Evolutionary conservation across 2,797 vertebrate species (phyloP).

Genomic region (Xenops minutus): DNA sequence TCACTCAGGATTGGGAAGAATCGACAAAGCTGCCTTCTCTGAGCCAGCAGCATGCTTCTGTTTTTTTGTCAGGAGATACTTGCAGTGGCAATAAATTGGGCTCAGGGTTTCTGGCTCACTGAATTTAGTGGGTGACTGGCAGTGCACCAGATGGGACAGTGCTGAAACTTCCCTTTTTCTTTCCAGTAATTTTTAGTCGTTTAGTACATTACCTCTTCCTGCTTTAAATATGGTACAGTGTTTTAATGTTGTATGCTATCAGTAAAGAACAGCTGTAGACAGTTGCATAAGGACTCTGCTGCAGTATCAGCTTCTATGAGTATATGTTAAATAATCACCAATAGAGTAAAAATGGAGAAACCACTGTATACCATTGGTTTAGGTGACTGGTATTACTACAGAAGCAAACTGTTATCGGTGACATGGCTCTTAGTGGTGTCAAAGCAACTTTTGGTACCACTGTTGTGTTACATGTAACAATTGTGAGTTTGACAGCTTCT

Average conservation of each 20-base stretch:
- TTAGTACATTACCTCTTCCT: neutral
- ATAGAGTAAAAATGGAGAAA: neutral
- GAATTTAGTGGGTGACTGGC: neutral
- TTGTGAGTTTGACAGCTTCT: neutral
- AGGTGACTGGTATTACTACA: neutral
- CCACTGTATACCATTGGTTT: neutral
- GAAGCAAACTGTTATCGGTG: neutral
- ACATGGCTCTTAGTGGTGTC: neutral
- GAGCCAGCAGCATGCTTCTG: neutral
- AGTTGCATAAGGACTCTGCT: neutral
- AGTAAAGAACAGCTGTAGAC: neutral
- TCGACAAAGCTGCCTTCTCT: neutral
- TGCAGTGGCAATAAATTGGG: neutral
- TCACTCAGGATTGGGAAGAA: neutral
- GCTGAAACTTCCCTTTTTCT: neutral
- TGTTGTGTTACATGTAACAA: neutral
- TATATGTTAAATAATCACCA: neutral
- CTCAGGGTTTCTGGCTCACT: neutral
- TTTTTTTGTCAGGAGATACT: neutral
- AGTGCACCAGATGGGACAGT: neutral
- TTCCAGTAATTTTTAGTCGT: neutral
- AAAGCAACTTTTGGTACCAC: neutral
- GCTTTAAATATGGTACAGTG: neutral
- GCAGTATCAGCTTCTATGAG: neutral
- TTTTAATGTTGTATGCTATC: accelerated